Percentiles rank a stretch among this genome's conserved stretches.
Conservation (phyloP, 2,888 invertebrate species). For the Diaperis boleti region DNA sequence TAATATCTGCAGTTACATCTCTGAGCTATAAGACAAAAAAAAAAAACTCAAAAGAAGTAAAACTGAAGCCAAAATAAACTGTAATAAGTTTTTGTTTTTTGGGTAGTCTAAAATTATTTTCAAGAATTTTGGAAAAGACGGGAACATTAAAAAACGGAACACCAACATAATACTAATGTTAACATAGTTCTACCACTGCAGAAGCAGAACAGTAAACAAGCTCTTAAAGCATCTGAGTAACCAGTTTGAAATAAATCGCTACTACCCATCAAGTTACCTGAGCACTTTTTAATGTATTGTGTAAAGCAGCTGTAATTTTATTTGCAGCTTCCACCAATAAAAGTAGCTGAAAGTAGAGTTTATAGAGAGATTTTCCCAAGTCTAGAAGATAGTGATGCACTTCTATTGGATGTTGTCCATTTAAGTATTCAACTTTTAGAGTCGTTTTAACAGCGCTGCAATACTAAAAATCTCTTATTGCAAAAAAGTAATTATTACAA, state of each 20-base stretch:
- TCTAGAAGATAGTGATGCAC: conserved; percentile 80
- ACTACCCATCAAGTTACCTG: no score
- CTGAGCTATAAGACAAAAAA: no score
- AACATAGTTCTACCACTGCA: no score
- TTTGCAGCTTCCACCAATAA: conserved; percentile 89
- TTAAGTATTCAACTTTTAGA: conserved; percentile 80
- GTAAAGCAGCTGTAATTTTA: conserved; percentile 81
- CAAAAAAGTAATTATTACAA: no score
- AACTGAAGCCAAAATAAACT: conserved; percentile 2
- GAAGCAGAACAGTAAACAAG: no score
- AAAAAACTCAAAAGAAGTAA: conserved; percentile 47
- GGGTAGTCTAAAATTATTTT: no score
- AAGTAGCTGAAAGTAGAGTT: conserved; percentile 92
- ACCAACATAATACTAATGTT: no score
- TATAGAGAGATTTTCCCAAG: conserved; percentile 88
- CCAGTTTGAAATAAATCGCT: no score
- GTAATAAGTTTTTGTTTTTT: no score
- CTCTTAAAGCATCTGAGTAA: no score
- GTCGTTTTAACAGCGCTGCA: conserved; percentile 86
- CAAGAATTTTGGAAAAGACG: no score
- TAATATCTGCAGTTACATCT: conserved; percentile 74
- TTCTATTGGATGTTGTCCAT: conserved; percentile 70
- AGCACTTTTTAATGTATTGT: conserved; percentile 71
- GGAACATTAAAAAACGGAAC: no score
- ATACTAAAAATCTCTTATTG: conserved; percentile 69